Evolutionary conservation across 2,113 vertebrate species (phyloP), one percentile per base, ranked within the genome.

Genomic region (Aix galericulata): DNA sequence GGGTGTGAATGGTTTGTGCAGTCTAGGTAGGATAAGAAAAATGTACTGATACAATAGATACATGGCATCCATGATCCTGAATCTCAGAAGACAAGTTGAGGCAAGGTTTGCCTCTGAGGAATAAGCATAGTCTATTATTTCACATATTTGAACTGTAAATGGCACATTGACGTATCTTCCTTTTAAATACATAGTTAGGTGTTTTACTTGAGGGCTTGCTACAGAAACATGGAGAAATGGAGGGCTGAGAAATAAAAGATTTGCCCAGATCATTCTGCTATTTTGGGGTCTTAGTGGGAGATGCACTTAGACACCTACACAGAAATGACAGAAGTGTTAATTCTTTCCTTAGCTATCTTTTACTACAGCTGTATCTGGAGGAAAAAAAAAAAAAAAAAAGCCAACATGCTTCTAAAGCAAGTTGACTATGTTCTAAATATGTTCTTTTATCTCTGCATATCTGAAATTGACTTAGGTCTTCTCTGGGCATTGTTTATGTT

Each of bases 311-410:
- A 75, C 63, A 63, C 29, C 75, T 53, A 60, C 69, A 82, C 50
- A 53, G 82, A 82, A 84, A 82, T 92, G 42, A 85, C 55, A 31
- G 36, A 77, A 89, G 58, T 46, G 80, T 92, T 93, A 87, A 76
- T 58, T 90, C 77, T 88, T 86, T 90, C 40, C 88, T 86, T 90
- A 93, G 32, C 31, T 84, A 11, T 14, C 53, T 86, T 76, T 85
- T 63, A n/a, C 46, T 77, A 75, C 74, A 94, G 58, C 74, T 91
- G 48, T 68, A 40, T 40, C 44, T 84, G 69, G 48, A 26, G 18
- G 17, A 9, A 46, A 46, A 46, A 46, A 18, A 44, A 27, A 21
- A n/a, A 42, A 27, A 88, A 78, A 78, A 31, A 77, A 90, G 31
- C 62, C 74, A 91, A 34, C 26, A 29, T 69, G 46, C 55, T 94